Conservation (phyloP, 2,888 invertebrate genomes). For the Leistus spinibarbis region DNA sequence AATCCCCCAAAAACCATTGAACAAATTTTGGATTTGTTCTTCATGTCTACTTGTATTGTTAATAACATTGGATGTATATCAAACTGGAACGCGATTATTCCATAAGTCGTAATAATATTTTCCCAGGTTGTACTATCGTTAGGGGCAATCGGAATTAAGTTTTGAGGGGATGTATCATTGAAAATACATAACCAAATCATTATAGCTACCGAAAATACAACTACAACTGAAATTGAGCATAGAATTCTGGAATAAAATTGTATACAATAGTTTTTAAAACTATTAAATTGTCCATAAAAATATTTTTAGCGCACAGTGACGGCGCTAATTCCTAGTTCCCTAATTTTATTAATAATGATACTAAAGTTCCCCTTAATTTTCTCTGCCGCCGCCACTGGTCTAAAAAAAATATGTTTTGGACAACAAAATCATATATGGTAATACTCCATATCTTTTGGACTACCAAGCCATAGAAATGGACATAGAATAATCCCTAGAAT, state of each 20-base stretch:
- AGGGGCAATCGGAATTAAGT: constrained; percentile 47
- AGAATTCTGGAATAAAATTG: constrained; percentile 62
- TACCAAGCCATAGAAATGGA: constrained; percentile 86
- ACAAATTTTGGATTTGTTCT: constrained; percentile 73
- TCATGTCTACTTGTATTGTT: constrained; percentile 93
- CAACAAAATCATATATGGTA: not conserved
- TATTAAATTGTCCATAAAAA: too few relatives aligned
- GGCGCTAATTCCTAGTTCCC: too few relatives aligned
- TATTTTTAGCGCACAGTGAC: too few relatives aligned
- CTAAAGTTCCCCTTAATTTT: too few relatives aligned
- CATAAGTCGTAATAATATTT: constrained; percentile 67
- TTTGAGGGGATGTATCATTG: constrained; percentile 53
- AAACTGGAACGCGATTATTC: constrained; percentile 74
- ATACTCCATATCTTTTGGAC: constrained; percentile 91
- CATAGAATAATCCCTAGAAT: constrained; percentile 75
- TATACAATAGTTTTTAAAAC: not conserved
- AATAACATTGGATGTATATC: constrained; percentile 85
- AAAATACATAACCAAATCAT: constrained; percentile 71
- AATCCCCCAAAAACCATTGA: constrained; percentile 76
- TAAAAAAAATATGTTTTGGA: not conserved
- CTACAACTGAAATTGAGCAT: constrained; percentile 68
- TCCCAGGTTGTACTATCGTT: constrained; percentile 51
- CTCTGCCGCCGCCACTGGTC: too few relatives aligned
- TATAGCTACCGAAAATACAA: constrained; percentile 68
- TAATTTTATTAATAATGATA: too few relatives aligned